Percentiles rank a stretch among this genome's conserved stretches.
These are phyloP conservation scores for Brachionus rotundiformis DNA, from an alignment of 1,140 invertebrate genomes.

Conservation along the genomic window DNA sequence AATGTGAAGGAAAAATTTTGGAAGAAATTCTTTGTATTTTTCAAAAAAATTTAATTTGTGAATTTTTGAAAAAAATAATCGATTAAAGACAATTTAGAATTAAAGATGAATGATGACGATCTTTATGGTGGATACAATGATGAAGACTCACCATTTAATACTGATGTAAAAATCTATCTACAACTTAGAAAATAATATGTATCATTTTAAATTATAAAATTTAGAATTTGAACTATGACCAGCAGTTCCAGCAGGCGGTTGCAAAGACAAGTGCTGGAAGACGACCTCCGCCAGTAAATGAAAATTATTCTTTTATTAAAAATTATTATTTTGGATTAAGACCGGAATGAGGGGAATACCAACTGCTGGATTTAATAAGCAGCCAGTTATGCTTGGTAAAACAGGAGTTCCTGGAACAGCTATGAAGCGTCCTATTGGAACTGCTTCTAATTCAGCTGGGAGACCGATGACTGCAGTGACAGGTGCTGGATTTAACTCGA, in stretches of 20 bases:
- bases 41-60: not conserved
- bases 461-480: slow-evolving; percentile 92
- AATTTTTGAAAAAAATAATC: not conserved
- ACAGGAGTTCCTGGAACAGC: slow-evolving; percentile 52
- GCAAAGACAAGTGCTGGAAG: slow-evolving; percentile 69
- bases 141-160: slow-evolving; percentile 29
- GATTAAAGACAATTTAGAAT: not conserved
- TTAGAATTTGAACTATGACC: slow-evolving; percentile 71
- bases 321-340: no score
- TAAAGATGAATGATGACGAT: slow-evolving; percentile 34
- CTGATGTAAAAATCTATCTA: not conserved
- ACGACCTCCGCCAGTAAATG: slow-evolving; percentile 64
- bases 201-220: slow-evolving; percentile 16
- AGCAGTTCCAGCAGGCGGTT: slow-evolving; percentile 70
- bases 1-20: slow-evolving; percentile 39
- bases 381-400: slow-evolving; percentile 62
- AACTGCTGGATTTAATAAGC: slow-evolving; percentile 56
- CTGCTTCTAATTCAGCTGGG: slow-evolving; percentile 58
- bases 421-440: slow-evolving; percentile 52
- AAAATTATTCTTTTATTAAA: no score
- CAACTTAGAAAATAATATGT: not conserved
- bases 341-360: slow-evolving; percentile 55
- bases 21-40: not conserved
- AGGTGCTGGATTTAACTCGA: slow-evolving; percentile 87
- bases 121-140: slow-evolving; percentile 49